These are phyloP conservation scores for Sitta carolinensis DNA, from an alignment of 2,797 vertebrate species.

Conservation along the genomic window DNA sequence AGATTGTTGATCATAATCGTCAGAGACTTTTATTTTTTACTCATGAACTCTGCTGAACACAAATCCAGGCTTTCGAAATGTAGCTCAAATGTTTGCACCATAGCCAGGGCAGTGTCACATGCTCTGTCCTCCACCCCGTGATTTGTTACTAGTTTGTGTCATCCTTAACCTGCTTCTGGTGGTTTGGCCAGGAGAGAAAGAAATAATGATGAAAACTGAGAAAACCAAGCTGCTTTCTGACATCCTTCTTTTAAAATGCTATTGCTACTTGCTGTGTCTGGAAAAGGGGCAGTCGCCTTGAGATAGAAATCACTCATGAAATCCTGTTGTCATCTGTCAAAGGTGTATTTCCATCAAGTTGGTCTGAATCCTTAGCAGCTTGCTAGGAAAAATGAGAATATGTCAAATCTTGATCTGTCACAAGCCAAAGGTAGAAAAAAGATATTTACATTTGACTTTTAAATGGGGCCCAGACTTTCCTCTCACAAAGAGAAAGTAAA, in stretches of 20 bases:
- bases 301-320: background rate
- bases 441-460: conserved; percentile 33
- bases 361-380: background rate
- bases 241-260: background rate
- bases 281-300: background rate
- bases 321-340: conserved; percentile 11
- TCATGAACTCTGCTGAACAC: conserved; percentile 1
- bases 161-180: conserved; percentile 46
- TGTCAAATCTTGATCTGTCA: background rate
- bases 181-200: conserved; percentile 36
- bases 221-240: conserved; percentile 38
- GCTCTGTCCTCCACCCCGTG: background rate
- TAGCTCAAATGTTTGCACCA: conserved; percentile 15
- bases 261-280: background rate
- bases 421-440: conserved; percentile 43
- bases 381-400: conserved; percentile 3
- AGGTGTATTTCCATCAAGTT: background rate
- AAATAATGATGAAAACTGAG: conserved; percentile 44
- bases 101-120: conserved; percentile 12
- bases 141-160: conserved; percentile 42
- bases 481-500: background rate
- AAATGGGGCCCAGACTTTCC: conserved; percentile 15
- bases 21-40: conserved; percentile 46
- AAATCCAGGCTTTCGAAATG: conserved; percentile 27
- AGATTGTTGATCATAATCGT: background rate